phyloP scores from a whole-genome alignment of 1,140 invertebrate genomes.

The Drosophila rufa region DNA sequence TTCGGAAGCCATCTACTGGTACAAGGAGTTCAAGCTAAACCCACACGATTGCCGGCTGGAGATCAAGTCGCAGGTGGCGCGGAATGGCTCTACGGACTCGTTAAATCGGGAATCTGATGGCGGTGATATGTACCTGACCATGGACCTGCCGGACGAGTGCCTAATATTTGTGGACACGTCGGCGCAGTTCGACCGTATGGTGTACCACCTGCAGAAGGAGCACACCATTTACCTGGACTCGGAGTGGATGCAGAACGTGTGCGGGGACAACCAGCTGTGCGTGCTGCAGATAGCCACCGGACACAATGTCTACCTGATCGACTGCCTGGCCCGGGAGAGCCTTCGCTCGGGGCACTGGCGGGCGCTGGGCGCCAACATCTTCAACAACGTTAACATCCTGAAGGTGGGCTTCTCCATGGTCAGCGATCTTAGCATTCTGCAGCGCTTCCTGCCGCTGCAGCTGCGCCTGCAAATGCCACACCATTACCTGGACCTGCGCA shows the following conservation, averaged over 20 bases:
- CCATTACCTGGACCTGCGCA: conserved; percentile 79
- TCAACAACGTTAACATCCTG: conserved; percentile 88
- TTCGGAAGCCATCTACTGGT: conserved; percentile 87
- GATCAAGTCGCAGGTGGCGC: conserved; percentile 74
- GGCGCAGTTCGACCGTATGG: conserved; percentile 86
- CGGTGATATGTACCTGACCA: conserved; percentile 82
- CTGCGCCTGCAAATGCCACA: conserved; percentile 64
- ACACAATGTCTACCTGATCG: conserved; percentile 89
- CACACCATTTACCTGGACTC: conserved; percentile 90
- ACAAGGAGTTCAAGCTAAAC: conserved; percentile 86
- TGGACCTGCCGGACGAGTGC: conserved; percentile 85
- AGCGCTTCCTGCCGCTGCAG: conserved; percentile 77
- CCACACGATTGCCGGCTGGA: conserved; percentile 86
- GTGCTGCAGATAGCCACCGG: conserved; percentile 91
- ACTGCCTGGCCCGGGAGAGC: conserved; percentile 87
- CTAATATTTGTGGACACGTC: conserved; percentile 87
- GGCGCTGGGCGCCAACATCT: conserved; percentile 86
- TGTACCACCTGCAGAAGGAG: conserved; percentile 85
- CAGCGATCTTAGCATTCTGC: conserved; percentile 72
- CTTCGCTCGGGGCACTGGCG: conserved; percentile 86
- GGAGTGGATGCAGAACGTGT: conserved; percentile 92
- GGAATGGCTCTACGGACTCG: not conserved
- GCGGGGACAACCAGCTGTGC: conserved; percentile 87
- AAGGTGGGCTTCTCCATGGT: conserved; percentile 87
- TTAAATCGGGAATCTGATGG: not conserved